Percentiles rank a stretch among this genome's conserved stretches.
Evolutionary conservation across 2,113 vertebrate genomes (phyloP).

Genomic region (Aptenodytes forsteri): DNA sequence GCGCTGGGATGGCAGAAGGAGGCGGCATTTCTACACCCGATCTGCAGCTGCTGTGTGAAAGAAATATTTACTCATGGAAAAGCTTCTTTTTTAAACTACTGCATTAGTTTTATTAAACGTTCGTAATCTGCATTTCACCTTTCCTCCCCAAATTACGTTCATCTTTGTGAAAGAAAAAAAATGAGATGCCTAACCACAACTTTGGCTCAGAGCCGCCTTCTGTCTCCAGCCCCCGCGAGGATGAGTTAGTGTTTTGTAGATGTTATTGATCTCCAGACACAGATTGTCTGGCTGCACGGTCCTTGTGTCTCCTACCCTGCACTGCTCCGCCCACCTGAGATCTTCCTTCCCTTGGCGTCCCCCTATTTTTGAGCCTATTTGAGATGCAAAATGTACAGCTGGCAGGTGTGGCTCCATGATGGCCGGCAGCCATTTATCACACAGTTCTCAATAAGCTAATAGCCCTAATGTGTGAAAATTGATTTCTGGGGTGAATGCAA

Average conservation of each 20-base stretch:
- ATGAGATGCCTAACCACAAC: conserved; percentile 12
- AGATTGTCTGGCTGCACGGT: neutral
- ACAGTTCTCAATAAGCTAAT: conserved; percentile 86
- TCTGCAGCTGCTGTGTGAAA: neutral
- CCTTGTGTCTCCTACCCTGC: neutral
- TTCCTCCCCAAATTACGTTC: conserved; percentile 38
- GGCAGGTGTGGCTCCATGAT: conserved; percentile 61
- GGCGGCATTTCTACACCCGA: neutral
- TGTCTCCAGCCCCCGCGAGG: neutral
- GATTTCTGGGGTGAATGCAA: conserved; percentile 84
- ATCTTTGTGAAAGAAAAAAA: neutral
- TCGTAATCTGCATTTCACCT: neutral
- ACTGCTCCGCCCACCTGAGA: neutral
- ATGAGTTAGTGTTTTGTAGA: conserved; percentile 56
- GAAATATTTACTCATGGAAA: neutral
- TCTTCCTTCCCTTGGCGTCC: neutral
- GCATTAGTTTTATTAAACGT: conserved; percentile 54
- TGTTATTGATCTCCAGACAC: conserved; percentile 60
- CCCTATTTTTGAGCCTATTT: neutral
- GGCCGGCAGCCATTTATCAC: conserved; percentile 70
- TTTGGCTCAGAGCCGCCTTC: conserved; percentile 4
- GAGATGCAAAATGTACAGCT: conserved; percentile 2
- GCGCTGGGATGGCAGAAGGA: neutral
- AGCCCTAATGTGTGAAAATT: conserved; percentile 95
- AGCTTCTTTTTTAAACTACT: neutral